Conservation (phyloP, 1,140 invertebrate genomes). For the Drosophila nigrodunni region DNA sequence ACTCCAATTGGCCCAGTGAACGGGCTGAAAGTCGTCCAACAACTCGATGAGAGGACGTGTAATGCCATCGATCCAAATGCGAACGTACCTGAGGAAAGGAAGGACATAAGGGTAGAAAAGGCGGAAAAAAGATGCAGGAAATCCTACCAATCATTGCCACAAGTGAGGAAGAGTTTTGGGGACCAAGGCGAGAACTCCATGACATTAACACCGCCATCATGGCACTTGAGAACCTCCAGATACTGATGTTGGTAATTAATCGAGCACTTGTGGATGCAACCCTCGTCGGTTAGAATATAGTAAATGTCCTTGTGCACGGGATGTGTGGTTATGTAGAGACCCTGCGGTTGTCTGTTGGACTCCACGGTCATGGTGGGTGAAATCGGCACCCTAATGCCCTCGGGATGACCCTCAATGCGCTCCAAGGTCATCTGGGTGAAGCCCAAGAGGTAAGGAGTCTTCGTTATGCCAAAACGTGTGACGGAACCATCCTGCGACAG, state of each 20-base stretch:
- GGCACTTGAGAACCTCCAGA: constrained; percentile 90
- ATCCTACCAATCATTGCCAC: constrained; percentile 91
- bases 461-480: constrained; percentile 85
- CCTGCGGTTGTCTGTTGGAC: constrained; percentile 86
- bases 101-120: no score
- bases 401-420: constrained; percentile 88
- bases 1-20: constrained; percentile 91
- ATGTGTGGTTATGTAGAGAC: constrained; percentile 88
- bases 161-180: constrained; percentile 90
- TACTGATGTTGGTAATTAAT: constrained; percentile 88
- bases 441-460: constrained; percentile 79
- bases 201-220: constrained; percentile 91
- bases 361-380: constrained; percentile 33
- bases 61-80: constrained; percentile 91
- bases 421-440: constrained; percentile 88
- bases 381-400: constrained; percentile 84
- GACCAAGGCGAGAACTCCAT: constrained; percentile 93
- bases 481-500: constrained; percentile 87
- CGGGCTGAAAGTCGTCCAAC: constrained; percentile 85
- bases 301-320: constrained; percentile 88
- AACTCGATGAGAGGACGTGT: constrained; percentile 88
- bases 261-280: constrained; percentile 91
- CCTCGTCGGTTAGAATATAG: constrained; percentile 93
- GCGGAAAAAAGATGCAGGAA: no score
- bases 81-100: constrained; percentile 85